Base-by-base conservation (phyloP, 2,797 vertebrate species). In the Prunella strophiata region DNA sequence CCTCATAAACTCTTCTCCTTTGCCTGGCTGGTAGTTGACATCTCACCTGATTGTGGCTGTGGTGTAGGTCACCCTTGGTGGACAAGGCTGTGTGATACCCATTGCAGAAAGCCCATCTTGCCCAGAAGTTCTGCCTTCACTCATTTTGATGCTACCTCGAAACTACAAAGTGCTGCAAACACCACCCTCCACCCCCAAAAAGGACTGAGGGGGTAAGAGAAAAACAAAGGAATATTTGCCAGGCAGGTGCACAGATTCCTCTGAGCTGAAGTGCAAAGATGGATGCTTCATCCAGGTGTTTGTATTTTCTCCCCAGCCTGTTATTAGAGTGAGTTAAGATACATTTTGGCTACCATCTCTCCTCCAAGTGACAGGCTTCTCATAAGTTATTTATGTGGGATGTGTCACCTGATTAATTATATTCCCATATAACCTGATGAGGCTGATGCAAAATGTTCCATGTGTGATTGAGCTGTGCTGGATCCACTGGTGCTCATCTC, bases 371-470 rank as follows among this genome's bases (percentile, higher is more conserved):
- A 48, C 67, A 82, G 85, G 47, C 21, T 70, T 42, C 74, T 93
- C 65, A 25, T 82, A 88, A 94, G 76, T 94, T 95, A 95, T 95
- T 96, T 81, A 89, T 62, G 50, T 68, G 66, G 66, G 54, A 83
- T 76, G 55, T 68, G 72, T 81, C 82, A 90, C 88, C 51, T 83
- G 82, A 62, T 88, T 94, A 88, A 95, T 91, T 92, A 77, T 66
- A 86, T 91, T 85, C 65, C 76, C 55, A 3, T 75, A 72, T 55
- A 89, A 58, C 27, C 58, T 88, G 74, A 58, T 0, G 6, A 65
- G 54, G 23, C 57, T 77, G 81, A 54, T 85, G 65, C 68, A 91
- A 34, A 91, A 30, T 3, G 14, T 77, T 89, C 82, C 51, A n/a
- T 9, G 0, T 27, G n/a, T 72, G 89, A 42, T 55, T 40, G 42